Conservation (phyloP, 2,797 vertebrate genomes). For the Nyctalus aviator region DNA sequence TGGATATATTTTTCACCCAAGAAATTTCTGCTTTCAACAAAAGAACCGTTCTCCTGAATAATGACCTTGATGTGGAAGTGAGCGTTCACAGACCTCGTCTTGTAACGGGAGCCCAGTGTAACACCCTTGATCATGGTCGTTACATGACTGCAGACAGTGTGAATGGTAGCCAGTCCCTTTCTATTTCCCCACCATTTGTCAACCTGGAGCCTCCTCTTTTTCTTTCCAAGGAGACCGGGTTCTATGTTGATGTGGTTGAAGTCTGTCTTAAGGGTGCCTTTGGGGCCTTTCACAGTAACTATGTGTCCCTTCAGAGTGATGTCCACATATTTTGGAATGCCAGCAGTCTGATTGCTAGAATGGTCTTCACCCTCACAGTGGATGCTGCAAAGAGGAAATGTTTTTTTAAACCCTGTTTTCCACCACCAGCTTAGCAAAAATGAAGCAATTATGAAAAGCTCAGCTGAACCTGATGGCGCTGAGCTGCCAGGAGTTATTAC, state of each 20-base stretch:
- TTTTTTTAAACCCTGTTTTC: not conserved
- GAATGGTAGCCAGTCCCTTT: not conserved
- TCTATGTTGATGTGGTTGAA: not conserved
- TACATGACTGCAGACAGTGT: not conserved
- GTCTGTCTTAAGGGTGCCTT: not conserved
- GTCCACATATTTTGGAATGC: not conserved
- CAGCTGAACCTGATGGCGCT: not conserved
- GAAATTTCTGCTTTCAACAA: not conserved
- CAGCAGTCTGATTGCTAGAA: not conserved
- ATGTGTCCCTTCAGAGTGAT: not conserved
- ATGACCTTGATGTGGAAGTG: not conserved
- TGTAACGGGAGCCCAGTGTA: not conserved
- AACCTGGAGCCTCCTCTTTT: not conserved
- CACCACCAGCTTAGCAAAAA: not conserved
- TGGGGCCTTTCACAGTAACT: not conserved
- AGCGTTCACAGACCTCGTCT: not conserved
- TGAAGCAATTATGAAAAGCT: not conserved
- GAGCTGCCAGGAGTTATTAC: not conserved
- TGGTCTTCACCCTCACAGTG: not conserved
- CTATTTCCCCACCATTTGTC: not conserved
- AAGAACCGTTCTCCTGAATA: not conserved
- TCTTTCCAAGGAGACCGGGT: not conserved
- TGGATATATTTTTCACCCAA: not conserved
- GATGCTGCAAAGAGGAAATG: not conserved
- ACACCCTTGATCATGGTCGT: not conserved